phyloP scores from a whole-genome alignment of 1,140 invertebrate species.

The Nasonia longicornis region DNA sequence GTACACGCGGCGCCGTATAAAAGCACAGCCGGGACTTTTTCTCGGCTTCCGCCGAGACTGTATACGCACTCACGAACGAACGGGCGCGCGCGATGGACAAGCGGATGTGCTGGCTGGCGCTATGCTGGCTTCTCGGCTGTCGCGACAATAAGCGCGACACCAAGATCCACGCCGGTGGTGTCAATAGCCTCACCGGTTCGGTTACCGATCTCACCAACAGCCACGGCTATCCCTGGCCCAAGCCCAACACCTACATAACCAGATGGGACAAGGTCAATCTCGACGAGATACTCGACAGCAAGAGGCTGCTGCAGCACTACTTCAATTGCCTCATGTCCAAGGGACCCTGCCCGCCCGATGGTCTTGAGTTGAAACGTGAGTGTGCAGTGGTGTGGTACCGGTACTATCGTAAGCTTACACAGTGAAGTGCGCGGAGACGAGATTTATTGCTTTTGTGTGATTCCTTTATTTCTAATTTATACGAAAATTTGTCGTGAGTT shows the following conservation, averaged over 20 bases:
- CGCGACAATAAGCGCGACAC: conserved; percentile 13
- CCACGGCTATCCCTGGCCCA: conserved; percentile 22
- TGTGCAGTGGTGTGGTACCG: conserved; percentile 35
- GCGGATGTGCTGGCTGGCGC: conserved; percentile 44
- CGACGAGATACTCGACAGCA: conserved; percentile 70
- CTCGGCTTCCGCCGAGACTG: background rate
- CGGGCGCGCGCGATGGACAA: conserved; percentile 38
- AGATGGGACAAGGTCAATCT: conserved; percentile 72
- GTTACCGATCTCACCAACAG: background rate
- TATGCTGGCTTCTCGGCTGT: conserved; percentile 44
- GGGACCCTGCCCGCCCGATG: conserved; percentile 71
- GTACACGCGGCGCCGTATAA: background rate
- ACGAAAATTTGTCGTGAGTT: background rate
- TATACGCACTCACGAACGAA: conserved; percentile 5
- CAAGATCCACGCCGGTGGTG: background rate
- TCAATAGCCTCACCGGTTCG: no score
- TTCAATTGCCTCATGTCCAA: conserved; percentile 71
- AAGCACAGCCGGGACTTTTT: conserved; percentile 24
- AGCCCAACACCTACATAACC: conserved; percentile 51
- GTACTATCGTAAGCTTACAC: background rate
- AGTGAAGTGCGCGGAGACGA: no score
- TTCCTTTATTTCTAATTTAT: background rate
- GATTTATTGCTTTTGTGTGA: background rate
- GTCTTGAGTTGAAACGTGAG: conserved; percentile 72
- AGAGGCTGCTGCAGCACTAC: conserved; percentile 71